phyloP scores from a whole-genome alignment of 1,140 invertebrate genomes.

The Parapsyche elsis region DNA sequence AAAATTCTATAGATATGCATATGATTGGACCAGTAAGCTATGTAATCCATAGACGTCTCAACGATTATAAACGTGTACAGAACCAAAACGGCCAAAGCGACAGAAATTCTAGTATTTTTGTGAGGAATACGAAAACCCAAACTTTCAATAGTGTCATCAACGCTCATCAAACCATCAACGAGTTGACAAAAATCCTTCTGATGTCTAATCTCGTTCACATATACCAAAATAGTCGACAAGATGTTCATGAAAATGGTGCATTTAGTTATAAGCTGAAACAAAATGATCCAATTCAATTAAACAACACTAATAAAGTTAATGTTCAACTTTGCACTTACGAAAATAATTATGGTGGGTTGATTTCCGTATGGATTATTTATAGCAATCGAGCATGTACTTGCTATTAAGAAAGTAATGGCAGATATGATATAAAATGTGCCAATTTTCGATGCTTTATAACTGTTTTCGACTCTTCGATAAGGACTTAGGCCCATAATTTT shows the following conservation, averaged over 20 bases:
- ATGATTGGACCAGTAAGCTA: background rate
- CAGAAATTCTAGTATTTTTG: background rate
- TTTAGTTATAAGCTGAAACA: background rate
- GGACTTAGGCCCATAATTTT: background rate
- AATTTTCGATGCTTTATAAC: no score
- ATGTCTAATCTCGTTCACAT: slow-evolving; percentile 1
- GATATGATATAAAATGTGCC: no score
- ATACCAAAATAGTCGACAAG: background rate
- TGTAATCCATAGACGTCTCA: background rate
- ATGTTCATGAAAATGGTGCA: background rate
- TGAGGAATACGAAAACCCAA: background rate
- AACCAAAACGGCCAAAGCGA: background rate
- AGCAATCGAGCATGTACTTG: no score
- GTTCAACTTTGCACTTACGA: background rate
- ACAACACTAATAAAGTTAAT: no score
- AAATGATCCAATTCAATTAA: background rate
- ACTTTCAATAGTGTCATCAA: background rate
- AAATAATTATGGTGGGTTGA: background rate
- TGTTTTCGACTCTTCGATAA: background rate
- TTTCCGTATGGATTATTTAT: background rate
- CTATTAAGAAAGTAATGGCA: no score
- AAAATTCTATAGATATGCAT: background rate
- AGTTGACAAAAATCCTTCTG: background rate
- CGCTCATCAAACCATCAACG: background rate
- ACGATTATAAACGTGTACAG: background rate